Base-by-base conservation (phyloP, 2,888 invertebrate species). In the Athalia cordata region DNA sequence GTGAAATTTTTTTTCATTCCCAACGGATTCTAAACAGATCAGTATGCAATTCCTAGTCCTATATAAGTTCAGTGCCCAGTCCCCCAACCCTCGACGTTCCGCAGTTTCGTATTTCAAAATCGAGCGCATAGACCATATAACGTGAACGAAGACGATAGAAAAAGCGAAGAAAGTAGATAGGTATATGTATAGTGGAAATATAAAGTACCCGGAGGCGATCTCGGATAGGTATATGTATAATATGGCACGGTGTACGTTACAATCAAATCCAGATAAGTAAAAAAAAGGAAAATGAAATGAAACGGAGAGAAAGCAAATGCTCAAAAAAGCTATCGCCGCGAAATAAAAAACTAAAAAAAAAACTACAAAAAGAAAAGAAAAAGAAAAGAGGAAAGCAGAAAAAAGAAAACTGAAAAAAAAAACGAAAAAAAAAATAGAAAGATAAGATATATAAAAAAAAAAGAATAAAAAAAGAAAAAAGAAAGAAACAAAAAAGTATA, bases 191-290 rank as follows among this genome's bases (percentile, higher is more conserved):
- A 43, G 15, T 59, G 59, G 4, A 62, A 75, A 64, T 49, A 79
- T 76, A 76, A 77, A 29, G 29, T 29, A 78, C 70, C 77, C 78
- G 79, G 66, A 76, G 78, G 80, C 76, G 70, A 55, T 72, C 77
- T 75, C 68, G 59, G 66, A 79, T 52, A 70, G n/a, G 64, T 70
- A 57, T 61, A 61, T 61, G 29, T 29, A 29, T 29, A 29, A 64
- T 61, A 80, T 64, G 47, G 45, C 50, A n/a, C 74, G 84, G 85
- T 87, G 83, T 87, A 86, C 82, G 85, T 88, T 88, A 87, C 87
- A 86, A 87, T 87, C 85, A 86, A 86, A 88, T 86, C 84, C 84
- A 81, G 83, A 86, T 87, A 87, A 87, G 85, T 82, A 83, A 85
- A 84, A 85, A 85, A 84, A 83, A 85, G 87, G 47, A 9, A 57